These are phyloP conservation scores for Atherinosoma microstoma DNA, from an alignment of 2,797 vertebrate species.

Conservation along the genomic window DNA sequence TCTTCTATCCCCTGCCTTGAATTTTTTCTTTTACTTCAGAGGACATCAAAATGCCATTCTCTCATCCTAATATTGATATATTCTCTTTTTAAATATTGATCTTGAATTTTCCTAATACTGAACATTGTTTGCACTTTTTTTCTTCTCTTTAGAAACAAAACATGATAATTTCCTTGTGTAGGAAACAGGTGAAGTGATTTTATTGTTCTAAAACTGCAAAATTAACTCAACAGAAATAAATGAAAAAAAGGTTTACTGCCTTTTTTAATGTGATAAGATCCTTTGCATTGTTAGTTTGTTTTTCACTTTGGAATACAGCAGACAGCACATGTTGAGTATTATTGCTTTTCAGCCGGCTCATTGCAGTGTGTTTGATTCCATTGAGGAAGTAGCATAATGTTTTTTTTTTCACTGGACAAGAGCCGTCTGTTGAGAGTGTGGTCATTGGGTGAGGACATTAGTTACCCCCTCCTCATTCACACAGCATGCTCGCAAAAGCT, in stretches of 20 bases:
- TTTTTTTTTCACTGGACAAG: constrained; percentile 70
- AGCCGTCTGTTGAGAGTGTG: constrained; percentile 75
- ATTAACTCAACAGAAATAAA: neutral
- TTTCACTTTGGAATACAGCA: constrained; percentile 39
- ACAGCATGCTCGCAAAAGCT: constrained; percentile 67
- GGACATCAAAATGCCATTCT: neutral
- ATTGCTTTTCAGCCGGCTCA: constrained; percentile 55
- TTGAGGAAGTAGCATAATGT: constrained; percentile 74
- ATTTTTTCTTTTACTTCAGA: neutral
- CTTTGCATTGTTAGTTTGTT: constrained; percentile 22
- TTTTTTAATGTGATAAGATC: constrained; percentile 18
- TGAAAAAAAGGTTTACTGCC: neutral
- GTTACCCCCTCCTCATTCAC: constrained; percentile 72
- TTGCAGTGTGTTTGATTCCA: constrained; percentile 64
- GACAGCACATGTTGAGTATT: constrained; percentile 67
- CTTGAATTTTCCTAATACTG: neutral
- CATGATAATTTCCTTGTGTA: neutral
- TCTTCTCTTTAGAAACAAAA: neutral
- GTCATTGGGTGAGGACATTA: constrained; percentile 75
- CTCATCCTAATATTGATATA: neutral
- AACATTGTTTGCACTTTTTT: neutral
- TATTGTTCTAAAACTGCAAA: neutral
- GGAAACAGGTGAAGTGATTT: neutral
- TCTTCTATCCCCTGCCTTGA: neutral
- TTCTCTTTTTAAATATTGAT: neutral